A percentile compares a stretch with the other conserved stretches of the same genome.
phyloP scores from a whole-genome alignment of 37 sponge, comb jelly and placozoan genomes.

The Chondrilla cf. caribensis region DNA sequence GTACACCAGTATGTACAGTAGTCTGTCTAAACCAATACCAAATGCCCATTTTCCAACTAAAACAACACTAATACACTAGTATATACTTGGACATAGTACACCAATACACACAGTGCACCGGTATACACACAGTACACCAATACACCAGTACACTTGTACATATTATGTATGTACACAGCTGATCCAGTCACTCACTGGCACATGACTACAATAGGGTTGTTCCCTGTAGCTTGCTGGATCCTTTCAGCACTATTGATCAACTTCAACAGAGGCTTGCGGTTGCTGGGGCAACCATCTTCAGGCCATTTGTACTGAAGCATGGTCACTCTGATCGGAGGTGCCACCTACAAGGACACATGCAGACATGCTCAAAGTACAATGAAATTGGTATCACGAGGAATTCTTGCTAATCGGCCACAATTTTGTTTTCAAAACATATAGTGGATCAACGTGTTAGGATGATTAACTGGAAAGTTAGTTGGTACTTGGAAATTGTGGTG shows the following conservation, averaged over 20 bases:
- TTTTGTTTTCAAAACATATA: too few species aligned
- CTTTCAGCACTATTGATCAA: constrained; percentile 25
- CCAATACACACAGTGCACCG: background rate
- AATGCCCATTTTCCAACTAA: too few species aligned
- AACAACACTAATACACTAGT: too few species aligned
- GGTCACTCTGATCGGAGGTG: constrained; percentile 33
- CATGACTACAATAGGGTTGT: constrained; percentile 62
- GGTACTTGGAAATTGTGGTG: too few species aligned
- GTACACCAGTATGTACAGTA: too few species aligned
- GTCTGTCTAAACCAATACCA: too few species aligned
- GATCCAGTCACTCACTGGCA: constrained; percentile 50
- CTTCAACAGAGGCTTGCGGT: constrained; percentile 17
- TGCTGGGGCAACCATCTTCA: constrained; percentile 29
- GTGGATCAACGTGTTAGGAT: too few species aligned
- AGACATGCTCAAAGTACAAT: background rate
- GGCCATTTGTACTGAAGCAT: constrained; percentile 66
- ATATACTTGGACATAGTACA: background rate
- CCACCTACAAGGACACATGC: background rate
- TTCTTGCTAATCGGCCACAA: background rate
- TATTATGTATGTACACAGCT: background rate
- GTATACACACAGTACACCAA: background rate
- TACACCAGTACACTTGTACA: background rate
- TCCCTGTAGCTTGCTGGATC: constrained; percentile 46
- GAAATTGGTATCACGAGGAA: background rate
- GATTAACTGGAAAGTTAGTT: too few species aligned